Conservation (phyloP, 2,113 vertebrate species). For the Eleginops maclovinus region DNA sequence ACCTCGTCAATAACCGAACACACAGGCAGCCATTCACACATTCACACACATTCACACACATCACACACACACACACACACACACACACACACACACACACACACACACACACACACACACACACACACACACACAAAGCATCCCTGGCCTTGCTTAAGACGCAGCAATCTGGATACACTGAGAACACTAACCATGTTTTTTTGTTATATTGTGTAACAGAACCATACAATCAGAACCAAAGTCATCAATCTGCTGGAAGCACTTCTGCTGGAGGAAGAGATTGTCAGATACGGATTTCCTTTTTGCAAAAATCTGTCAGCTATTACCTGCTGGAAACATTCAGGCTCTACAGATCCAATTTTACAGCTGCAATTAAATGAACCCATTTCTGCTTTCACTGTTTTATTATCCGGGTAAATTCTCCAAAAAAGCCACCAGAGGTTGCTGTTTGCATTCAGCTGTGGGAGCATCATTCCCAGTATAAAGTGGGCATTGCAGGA, state of each 20-base stretch:
- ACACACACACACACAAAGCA: constrained; percentile 2
- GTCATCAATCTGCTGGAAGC: constrained; percentile 40
- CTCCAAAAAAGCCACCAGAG: constrained; percentile 73
- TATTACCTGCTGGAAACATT: constrained; percentile 61
- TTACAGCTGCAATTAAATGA: constrained; percentile 59
- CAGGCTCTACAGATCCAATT: constrained; percentile 48
- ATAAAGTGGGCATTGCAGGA: constrained; percentile 31
- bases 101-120: constrained; percentile 1
- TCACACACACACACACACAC: too few species aligned
- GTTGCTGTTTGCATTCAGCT: constrained; percentile 66
- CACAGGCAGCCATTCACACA: constrained; percentile 53
- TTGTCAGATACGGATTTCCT: constrained; percentile 65
- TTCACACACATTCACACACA: not conserved
- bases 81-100: not conserved
- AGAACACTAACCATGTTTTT: constrained; percentile 47
- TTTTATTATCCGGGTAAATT: constrained; percentile 8
- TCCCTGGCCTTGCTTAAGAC: constrained; percentile 16
- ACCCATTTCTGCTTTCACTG: constrained; percentile 31
- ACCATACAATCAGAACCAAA: constrained; percentile 48
- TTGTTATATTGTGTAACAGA: constrained; percentile 38
- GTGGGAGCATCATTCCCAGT: not conserved
- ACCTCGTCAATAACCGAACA: constrained; percentile 78
- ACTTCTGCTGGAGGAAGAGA: constrained; percentile 52
- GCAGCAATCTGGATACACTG: constrained; percentile 19
- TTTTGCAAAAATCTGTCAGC: constrained; percentile 62